These are phyloP conservation scores for Sterna hirundo DNA, from an alignment of 2,113 vertebrate species.

Conservation along the genomic window DNA sequence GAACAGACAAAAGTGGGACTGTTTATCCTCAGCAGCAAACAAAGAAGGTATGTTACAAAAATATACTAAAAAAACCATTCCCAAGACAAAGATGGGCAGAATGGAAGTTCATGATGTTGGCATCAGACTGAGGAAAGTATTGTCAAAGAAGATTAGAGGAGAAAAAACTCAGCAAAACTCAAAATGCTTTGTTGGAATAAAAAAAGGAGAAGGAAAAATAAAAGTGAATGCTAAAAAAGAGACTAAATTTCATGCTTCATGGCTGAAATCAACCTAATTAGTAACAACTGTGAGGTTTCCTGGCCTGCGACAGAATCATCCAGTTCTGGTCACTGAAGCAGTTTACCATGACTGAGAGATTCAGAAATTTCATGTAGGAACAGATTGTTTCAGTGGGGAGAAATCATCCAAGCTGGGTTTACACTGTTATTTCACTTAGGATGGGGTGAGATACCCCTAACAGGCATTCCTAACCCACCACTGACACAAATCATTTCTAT, in stretches of 20 bases:
- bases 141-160: neutral
- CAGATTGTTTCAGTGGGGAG: neutral
- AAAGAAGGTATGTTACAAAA: neutral
- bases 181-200: neutral
- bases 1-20: neutral
- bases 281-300: neutral
- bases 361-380: neutral
- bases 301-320: neutral
- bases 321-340: neutral
- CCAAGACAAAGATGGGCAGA: neutral
- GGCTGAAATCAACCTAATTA: neutral
- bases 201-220: neutral
- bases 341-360: neutral
- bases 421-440: neutral
- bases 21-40: neutral
- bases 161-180: neutral
- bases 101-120: neutral
- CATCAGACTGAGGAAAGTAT: neutral
- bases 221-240: neutral
- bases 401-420: no score
- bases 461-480: neutral
- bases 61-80: neutral
- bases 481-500: neutral
- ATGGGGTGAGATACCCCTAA: neutral
- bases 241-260: neutral